Base-by-base conservation (phyloP, 1,140 invertebrate genomes). In the Drosophila kepulauana region DNA sequence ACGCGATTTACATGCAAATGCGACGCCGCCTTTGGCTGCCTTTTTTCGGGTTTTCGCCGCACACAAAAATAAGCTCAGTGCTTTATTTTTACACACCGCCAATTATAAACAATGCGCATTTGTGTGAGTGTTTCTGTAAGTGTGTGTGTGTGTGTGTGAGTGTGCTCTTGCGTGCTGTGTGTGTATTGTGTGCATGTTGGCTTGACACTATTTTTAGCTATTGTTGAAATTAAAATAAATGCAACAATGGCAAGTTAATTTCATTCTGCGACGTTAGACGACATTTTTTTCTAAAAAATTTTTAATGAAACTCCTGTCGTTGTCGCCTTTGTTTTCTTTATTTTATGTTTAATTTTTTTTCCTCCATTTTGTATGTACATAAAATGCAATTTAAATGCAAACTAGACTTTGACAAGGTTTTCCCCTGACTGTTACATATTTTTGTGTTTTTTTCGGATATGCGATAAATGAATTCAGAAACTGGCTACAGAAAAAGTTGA, bases 71-170 rank as follows among this genome's bases (percentile, higher is more conserved):
- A 75, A 75, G 78, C 76, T 70, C 79, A 69, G 63, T 74, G 84
- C 82, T 88, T 87, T 87, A 87, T 87, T 87, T 87, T 87, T 87
- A 87, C 80, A 80, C 84, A 82, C 85, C 80, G 85, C 85, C 84
- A 87, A 87, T 87, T 87, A 87, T 88, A 87, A 88, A 89, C 73
- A 88, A 87, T 88, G 71, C 51, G 59, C 41, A 41, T 45, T 51
- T 56, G 58, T 61, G 38, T 51, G 20, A 62, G 33, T 48, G 35
- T 51, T 57, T 64, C 61, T 4, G 20, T 25, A 25, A 25, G 33
- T 49, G 38, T 38, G 28, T 33, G 13, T 38, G 41, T 43, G 54
- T 69, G 51, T 61, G 16, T 51, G 35, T 20, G 20, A 3, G 20
- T 43, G 56, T 33, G 13, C 20, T 25, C 20, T 25, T 25, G 20